phyloP scores from a whole-genome alignment of 2,113 vertebrate genomes.

The Haemorhous mexicanus region DNA sequence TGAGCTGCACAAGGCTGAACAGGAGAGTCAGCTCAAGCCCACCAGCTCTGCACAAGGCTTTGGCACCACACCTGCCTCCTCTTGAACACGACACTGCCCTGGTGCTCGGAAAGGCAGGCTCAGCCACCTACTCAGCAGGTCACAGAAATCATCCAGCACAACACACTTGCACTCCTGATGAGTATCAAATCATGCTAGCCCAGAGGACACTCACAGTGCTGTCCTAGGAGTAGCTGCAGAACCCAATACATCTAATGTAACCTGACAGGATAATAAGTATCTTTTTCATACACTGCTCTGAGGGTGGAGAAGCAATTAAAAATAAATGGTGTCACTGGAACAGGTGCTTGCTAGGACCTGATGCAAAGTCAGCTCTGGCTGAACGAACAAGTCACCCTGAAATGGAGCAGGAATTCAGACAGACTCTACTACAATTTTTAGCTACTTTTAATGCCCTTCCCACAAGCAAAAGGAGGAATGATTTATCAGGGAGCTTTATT shows the following conservation, averaged over 20 bases:
- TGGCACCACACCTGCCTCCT: not conserved
- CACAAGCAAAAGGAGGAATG: not conserved
- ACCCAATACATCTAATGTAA: not conserved
- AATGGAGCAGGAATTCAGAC: not conserved
- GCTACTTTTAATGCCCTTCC: not conserved
- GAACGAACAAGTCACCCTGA: not conserved
- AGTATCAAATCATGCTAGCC: not conserved
- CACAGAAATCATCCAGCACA: accelerated
- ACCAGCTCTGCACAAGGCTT: not conserved
- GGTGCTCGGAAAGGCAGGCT: not conserved
- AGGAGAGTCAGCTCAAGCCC: not conserved
- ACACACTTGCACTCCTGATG: not conserved
- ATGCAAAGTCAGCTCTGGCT: not conserved
- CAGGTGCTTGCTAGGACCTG: not conserved
- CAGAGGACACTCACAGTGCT: not conserved
- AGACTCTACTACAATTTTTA: not conserved
- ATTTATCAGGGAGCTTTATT: not conserved
- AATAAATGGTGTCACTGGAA: constrained; percentile 1
- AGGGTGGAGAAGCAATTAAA: not conserved
- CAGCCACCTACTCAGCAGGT: not conserved
- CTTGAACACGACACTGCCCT: accelerated
- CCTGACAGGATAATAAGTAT: not conserved
- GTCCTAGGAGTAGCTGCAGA: not conserved
- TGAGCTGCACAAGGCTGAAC: accelerated
- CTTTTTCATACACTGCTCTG: not conserved